A percentile compares a stretch with the other conserved stretches of the same genome.
These are phyloP conservation scores for Coelopa pilipes DNA, from an alignment of 2,888 invertebrate genomes.

Conservation along the genomic window DNA sequence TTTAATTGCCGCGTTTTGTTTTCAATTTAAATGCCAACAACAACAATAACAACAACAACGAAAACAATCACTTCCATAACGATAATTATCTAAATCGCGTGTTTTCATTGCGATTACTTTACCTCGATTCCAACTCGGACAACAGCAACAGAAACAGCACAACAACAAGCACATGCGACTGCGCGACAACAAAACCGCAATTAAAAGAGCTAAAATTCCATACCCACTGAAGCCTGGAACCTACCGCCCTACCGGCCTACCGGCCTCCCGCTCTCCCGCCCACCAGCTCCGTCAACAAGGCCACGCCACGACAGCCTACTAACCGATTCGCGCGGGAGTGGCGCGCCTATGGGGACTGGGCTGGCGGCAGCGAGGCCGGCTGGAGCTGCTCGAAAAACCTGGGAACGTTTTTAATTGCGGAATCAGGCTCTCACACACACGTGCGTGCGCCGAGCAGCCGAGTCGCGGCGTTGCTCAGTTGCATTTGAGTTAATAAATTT, in stretches of 20 bases:
- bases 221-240: too few relatives aligned
- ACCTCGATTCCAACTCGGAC: too few relatives aligned
- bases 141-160: too few relatives aligned
- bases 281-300: too few relatives aligned
- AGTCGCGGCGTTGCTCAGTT: neutral
- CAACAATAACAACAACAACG: constrained; percentile 15
- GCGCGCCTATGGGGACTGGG: too few relatives aligned
- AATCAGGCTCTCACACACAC: constrained; percentile 56
- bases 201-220: neutral
- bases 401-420: constrained; percentile 66
- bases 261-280: too few relatives aligned
- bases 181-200: neutral
- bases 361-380: too few relatives aligned
- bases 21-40: neutral
- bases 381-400: constrained; percentile 16
- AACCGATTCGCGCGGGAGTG: too few relatives aligned
- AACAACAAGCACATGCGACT: neutral
- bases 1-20: constrained; percentile 48
- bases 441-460: neutral
- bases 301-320: too few relatives aligned
- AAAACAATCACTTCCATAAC: constrained; percentile 1
- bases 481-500: constrained; percentile 33
- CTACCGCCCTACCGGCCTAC: neutral
- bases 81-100: constrained; percentile 24
- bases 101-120: neutral